These are phyloP conservation scores for Valencia hispanica DNA, from an alignment of 2,797 vertebrate genomes.

Conservation along the genomic window DNA sequence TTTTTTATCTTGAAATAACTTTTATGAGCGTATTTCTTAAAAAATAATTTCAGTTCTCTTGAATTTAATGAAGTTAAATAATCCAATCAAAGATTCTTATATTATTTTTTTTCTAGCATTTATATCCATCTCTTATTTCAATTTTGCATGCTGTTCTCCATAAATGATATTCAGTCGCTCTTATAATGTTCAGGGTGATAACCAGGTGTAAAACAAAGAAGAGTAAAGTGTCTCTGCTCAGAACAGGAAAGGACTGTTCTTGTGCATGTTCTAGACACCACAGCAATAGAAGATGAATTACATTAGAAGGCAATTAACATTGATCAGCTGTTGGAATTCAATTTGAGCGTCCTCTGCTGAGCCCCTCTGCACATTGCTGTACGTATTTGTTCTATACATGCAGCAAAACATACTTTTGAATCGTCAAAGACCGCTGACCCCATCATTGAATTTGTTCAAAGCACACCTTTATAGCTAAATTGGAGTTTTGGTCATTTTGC, in stretches of 20 bases:
- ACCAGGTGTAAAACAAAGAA: too few species aligned
- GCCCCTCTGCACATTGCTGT: neutral
- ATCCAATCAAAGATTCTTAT: neutral
- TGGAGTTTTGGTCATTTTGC: slow-evolving; percentile 18
- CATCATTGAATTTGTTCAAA: neutral
- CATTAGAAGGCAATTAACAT: neutral
- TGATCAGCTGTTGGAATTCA: neutral
- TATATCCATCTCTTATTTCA: neutral
- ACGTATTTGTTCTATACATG: neutral
- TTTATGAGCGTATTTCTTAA: neutral
- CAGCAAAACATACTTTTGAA: neutral
- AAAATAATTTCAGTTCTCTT: neutral
- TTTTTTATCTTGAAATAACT: neutral
- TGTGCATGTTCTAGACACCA: neutral
- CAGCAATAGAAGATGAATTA: neutral
- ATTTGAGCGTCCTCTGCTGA: neutral
- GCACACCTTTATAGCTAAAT: slow-evolving; percentile 14
- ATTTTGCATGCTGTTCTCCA: too few species aligned
- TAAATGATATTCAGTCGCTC: neutral
- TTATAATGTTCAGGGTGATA: too few species aligned
- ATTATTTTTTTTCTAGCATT: neutral
- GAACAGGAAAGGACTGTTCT: neutral
- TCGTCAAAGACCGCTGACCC: neutral
- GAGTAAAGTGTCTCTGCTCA: neutral
- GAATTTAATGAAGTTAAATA: neutral